Evolutionary conservation across 2,888 invertebrate genomes (phyloP).

Genomic region (Lepidochrysops patricia): DNA sequence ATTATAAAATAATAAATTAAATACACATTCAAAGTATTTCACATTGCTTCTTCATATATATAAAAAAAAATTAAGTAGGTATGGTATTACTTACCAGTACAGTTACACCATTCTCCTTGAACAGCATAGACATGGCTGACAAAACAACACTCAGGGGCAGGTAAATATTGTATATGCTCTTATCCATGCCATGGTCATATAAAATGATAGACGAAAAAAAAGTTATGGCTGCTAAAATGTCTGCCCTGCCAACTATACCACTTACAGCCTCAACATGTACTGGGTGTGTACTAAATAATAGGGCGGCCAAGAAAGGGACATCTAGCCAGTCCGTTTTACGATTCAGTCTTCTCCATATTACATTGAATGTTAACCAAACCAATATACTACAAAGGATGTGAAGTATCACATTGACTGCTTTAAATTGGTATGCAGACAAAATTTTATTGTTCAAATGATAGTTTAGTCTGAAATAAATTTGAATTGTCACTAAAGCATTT

Average conservation of each 20-base stretch:
- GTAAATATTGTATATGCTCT: constrained; percentile 28
- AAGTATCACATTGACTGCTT: constrained; percentile 82
- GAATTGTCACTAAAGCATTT: constrained; percentile 14
- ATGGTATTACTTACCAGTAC: constrained; percentile 87
- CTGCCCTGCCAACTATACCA: constrained; percentile 94
- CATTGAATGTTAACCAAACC: constrained; percentile 37
- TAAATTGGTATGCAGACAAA: constrained; percentile 78
- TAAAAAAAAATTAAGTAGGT: too few species aligned
- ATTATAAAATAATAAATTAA: constrained; percentile 33
- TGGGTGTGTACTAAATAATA: constrained; percentile 93
- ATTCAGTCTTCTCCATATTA: constrained; percentile 28
- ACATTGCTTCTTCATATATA: not conserved
- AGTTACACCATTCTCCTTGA: constrained; percentile 95
- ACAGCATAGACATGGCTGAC: constrained; percentile 82
- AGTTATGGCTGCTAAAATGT: constrained; percentile 87
- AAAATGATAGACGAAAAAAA: constrained; percentile 81
- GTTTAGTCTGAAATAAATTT: constrained; percentile 73
- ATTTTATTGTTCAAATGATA: constrained; percentile 76
- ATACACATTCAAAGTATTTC: constrained; percentile 18
- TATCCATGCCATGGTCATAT: constrained; percentile 65
- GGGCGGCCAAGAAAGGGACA: constrained; percentile 77
- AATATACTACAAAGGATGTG: constrained; percentile 74
- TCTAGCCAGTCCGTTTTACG: constrained; percentile 33
- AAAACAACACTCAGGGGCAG: constrained; percentile 50
- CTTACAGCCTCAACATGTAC: constrained; percentile 94